Conservation (phyloP, 2,797 vertebrate genomes). For the Pristis pectinata region DNA sequence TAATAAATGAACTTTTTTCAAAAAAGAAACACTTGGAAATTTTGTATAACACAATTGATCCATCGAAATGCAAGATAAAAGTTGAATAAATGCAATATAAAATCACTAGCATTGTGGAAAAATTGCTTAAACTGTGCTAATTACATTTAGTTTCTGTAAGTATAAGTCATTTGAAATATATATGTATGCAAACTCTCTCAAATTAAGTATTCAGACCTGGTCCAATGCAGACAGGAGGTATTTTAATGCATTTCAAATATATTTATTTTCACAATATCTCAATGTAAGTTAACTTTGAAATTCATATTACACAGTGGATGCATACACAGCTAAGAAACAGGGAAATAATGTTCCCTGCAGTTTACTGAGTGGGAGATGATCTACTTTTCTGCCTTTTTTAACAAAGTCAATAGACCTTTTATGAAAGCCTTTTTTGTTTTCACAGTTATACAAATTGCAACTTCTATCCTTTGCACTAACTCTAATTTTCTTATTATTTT, state of each 20-base stretch:
- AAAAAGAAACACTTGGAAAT: not conserved
- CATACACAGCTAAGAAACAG: not conserved
- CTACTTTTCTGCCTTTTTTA: not conserved
- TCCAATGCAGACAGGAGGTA: too few relatives aligned
- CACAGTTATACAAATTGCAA: too few relatives aligned
- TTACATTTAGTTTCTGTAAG: not conserved
- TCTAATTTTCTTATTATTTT: conserved; percentile 20
- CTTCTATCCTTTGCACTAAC: not conserved
- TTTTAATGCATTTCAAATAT: not conserved
- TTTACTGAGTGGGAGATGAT: not conserved
- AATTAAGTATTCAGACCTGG: not conserved
- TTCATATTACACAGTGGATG: not conserved
- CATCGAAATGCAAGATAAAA: not conserved
- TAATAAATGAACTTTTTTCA: not conserved
- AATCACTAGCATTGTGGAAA: not conserved
- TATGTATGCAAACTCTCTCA: not conserved
- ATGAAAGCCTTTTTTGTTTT: not conserved
- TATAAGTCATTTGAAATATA: not conserved
- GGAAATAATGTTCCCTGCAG: not conserved
- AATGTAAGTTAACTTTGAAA: not conserved
- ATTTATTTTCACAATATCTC: not conserved
- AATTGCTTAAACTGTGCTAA: not conserved
- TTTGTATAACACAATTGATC: not conserved
- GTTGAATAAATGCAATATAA: not conserved
- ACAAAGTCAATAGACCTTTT: not conserved